A percentile compares a stretch with the other conserved stretches of the same genome.
Evolutionary conservation across 2,113 vertebrate genomes (phyloP).

Genomic region (Anoura caudifer): DNA sequence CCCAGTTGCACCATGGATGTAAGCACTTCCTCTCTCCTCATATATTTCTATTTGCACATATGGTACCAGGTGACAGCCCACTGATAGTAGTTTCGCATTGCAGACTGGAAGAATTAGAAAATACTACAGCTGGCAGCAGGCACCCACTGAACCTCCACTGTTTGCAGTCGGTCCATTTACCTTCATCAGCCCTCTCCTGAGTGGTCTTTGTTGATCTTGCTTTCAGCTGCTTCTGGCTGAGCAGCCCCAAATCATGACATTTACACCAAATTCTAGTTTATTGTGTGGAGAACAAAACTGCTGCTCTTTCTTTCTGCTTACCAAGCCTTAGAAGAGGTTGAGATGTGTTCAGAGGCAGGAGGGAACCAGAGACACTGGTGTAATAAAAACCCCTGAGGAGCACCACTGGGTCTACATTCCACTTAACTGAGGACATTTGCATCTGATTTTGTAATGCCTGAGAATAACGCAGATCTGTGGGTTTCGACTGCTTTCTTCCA

Average conservation of each 20-base stretch:
- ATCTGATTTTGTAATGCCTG: background rate
- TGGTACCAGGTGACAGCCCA: background rate
- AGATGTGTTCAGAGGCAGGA: background rate
- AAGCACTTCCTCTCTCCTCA: background rate
- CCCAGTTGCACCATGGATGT: background rate
- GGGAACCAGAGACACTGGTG: background rate
- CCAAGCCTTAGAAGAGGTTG: background rate
- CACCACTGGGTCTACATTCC: background rate
- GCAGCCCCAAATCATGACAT: background rate
- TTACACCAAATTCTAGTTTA: background rate
- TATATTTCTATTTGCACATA: constrained; percentile 15
- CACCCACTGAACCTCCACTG: background rate
- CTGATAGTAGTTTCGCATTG: background rate
- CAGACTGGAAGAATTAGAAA: background rate
- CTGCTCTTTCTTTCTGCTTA: background rate
- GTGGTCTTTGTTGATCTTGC: background rate
- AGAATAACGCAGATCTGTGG: background rate
- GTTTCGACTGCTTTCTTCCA: background rate
- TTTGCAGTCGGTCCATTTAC: background rate
- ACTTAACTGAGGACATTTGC: background rate
- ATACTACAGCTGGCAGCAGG: background rate
- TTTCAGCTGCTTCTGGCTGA: background rate
- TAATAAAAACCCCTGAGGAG: constrained; percentile 17
- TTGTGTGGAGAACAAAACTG: background rate
- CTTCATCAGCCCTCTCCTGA: background rate